These are phyloP conservation scores for Rhinoderma darwinii DNA, from an alignment of 2,113 vertebrate species.

Conservation along the genomic window DNA sequence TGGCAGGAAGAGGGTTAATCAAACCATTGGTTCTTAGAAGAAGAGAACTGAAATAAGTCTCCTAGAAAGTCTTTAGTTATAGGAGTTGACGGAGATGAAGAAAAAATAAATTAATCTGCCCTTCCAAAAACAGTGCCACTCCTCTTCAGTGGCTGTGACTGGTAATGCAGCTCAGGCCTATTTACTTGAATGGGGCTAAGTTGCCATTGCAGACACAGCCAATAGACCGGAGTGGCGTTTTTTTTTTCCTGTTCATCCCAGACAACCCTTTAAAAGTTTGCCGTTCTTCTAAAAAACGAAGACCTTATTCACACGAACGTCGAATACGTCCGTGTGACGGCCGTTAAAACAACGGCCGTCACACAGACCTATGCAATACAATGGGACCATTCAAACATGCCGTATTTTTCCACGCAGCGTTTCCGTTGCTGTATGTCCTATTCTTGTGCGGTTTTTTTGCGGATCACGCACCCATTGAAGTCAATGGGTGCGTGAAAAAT, in stretches of 20 bases:
- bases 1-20: constrained; percentile 34
- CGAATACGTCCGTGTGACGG: too few species aligned
- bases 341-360: too few species aligned
- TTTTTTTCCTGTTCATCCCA: background rate
- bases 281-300: too few species aligned
- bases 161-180: background rate
- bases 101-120: background rate
- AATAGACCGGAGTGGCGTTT: background rate
- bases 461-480: too few species aligned
- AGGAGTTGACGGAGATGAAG: background rate
- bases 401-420: too few species aligned
- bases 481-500: too few species aligned
- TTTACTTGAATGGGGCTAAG: background rate
- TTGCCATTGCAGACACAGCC: background rate
- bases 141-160: background rate
- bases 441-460: too few species aligned
- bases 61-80: background rate
- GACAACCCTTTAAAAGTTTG: background rate
- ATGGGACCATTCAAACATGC: too few species aligned
- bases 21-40: background rate
- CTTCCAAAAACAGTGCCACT: background rate
- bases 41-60: background rate
- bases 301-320: too few species aligned
- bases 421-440: too few species aligned
- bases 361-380: too few species aligned